Base-by-base conservation (phyloP, 2,113 vertebrate genomes). In the Eidolon helvum region DNA sequence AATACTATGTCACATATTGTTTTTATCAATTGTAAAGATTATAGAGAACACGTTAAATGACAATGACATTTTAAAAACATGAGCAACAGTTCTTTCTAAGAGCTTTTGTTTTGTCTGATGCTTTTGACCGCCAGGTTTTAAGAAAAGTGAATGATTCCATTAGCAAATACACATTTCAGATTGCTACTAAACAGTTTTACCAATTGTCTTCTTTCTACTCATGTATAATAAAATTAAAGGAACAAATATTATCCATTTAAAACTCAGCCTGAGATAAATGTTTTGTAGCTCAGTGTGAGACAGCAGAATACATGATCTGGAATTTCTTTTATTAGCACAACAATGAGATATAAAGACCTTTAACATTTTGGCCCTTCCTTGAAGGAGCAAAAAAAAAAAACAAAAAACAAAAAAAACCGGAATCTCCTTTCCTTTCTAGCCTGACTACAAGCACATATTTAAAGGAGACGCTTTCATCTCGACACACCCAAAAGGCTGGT, bases 401-500 rank as follows among this genome's bases (percentile, higher is more conserved):
- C 35, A 93, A n/a, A n/a, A n/a, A n/a, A n/a, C n/a, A 82, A 92
- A 55, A 26, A 91, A 68, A 0, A 40, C 4, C 35, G 91, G 24
- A 68, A 92, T 16, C 12, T 4, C 69, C 75, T 4, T 55, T 87
- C 78, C 28, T 68, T 88, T n/a, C 45, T 91, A 97, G 24, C 57
- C 11, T 59, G 75, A 96, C 40, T 43, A 43, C 10, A 96, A 97
- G 66, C 28, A 40, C 0, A 30, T 92, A 35, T 90, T 96, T 90
- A 9, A 79, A 97, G 26, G 0, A 94, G 18, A 90, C 94, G 5
- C 21, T 16, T 9, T 45, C 10, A 88, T 18, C 57, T 90, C 74
- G 93, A 69, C 35, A 35, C 4, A 16, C 3, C 19, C 59, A 2
- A 1, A 28, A 93, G 0, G 45, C 11, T 92, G 43, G 68, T 74